Percentiles rank a stretch among this genome's conserved stretches.
Evolutionary conservation across 1,140 invertebrate genomes (phyloP).

Genomic region (Agrypnia vestita): DNA sequence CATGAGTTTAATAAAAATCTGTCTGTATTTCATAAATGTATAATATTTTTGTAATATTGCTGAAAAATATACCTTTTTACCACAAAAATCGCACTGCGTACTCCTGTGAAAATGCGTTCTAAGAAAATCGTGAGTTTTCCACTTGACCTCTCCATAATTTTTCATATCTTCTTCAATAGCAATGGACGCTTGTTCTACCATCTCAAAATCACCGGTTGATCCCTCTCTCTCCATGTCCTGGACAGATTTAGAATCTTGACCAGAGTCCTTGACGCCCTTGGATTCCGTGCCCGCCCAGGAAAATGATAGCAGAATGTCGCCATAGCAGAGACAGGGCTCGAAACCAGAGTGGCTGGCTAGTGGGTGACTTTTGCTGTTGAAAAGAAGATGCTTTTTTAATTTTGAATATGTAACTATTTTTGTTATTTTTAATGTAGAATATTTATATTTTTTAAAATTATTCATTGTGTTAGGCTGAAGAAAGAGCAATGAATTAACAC

Average conservation of each 20-base stretch:
- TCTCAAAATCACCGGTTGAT: conserved; percentile 55
- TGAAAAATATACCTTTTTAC: conserved; percentile 84
- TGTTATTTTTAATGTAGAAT: no score
- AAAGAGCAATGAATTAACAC: no score
- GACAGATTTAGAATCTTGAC: conserved; percentile 16
- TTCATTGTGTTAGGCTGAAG: no score
- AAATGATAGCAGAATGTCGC: conserved; percentile 91
- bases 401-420: no score
- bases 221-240: conserved; percentile 61
- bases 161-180: conserved; percentile 33
- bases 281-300: conserved; percentile 71
- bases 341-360: conserved; percentile 87
- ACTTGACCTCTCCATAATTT: conserved; percentile 7
- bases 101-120: conserved; percentile 89
- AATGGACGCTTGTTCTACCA: conserved; percentile 54
- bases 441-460: no score
- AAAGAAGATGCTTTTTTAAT: background rate
- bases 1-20: no score
- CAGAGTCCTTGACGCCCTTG: conserved; percentile 7
- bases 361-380: conserved; percentile 75
- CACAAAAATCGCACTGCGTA: conserved; percentile 92
- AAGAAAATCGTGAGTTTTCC: conserved; percentile 82
- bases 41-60: background rate
- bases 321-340: conserved; percentile 91
- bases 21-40: no score